These are phyloP conservation scores for Amazona vittata DNA, from an alignment of 2,113 vertebrate genomes.

Conservation along the genomic window DNA sequence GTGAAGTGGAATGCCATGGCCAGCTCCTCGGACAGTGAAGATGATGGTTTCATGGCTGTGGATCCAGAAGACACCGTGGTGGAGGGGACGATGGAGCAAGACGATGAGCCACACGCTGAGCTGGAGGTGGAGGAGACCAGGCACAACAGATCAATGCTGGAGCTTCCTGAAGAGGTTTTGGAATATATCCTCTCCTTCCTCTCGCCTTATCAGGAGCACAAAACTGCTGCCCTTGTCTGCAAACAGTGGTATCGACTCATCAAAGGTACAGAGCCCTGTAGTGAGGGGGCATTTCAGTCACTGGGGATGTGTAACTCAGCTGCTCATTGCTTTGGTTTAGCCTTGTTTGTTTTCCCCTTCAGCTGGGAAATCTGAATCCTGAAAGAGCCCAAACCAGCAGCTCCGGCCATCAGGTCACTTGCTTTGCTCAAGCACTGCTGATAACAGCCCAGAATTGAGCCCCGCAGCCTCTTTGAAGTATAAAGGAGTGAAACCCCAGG, in stretches of 20 bases:
- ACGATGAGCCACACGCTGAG: constrained; percentile 66
- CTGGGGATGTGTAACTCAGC: not conserved
- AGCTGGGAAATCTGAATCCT: not conserved
- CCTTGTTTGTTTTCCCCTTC: not conserved
- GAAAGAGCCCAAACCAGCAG: not conserved
- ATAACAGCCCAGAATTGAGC: accelerated
- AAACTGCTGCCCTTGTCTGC: constrained; percentile 95
- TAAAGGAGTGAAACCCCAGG: accelerated
- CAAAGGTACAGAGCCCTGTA: constrained; percentile 83
- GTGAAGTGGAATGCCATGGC: constrained; percentile 87
- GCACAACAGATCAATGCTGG: constrained; percentile 83
- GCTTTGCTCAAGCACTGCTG: not conserved
- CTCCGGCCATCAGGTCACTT: accelerated
- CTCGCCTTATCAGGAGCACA: constrained; percentile 97
- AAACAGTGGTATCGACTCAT: constrained; percentile 99
- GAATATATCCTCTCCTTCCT: constrained; percentile 98
- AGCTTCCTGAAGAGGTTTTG: constrained; percentile 94
- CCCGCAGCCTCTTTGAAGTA: not conserved
- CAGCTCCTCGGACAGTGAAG: constrained; percentile 89
- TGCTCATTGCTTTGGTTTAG: not conserved
- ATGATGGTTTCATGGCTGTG: constrained; percentile 92
- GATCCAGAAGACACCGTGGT: constrained; percentile 84
- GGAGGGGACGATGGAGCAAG: constrained; percentile 78
- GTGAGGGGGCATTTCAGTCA: not conserved
- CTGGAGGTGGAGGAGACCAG: constrained; percentile 64